Percentiles rank a stretch among this genome's conserved stretches.
phyloP scores from a whole-genome alignment of 2,797 vertebrate genomes.

The Rhinoraja longicauda region DNA sequence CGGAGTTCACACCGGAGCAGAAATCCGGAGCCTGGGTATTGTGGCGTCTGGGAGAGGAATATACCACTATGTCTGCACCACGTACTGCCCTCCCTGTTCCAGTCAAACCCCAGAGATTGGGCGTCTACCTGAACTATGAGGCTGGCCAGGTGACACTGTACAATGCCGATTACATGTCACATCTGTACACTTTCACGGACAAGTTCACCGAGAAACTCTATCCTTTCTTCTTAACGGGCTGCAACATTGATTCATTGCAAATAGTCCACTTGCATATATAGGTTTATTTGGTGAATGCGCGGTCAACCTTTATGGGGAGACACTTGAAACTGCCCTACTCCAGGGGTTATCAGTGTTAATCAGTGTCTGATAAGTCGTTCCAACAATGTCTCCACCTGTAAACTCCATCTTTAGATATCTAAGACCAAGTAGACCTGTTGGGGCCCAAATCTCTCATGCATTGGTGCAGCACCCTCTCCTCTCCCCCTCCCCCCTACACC shows the following conservation, averaged over 20 bases:
- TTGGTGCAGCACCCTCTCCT: no score
- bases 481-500: no score
- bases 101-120: not conserved
- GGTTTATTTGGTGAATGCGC: not conserved
- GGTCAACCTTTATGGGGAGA: no score
- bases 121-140: not conserved
- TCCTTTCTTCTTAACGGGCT: not conserved
- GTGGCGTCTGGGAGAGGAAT: constrained; percentile 40
- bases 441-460: no score
- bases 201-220: not conserved
- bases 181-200: constrained; percentile 3
- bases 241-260: not conserved
- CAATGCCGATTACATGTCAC: not conserved
- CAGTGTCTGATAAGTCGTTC: no score
- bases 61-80: constrained; percentile 22
- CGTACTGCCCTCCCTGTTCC: constrained; percentile 37
- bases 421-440: no score
- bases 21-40: constrained; percentile 41
- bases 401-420: no score
- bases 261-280: not conserved
- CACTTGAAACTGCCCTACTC: no score
- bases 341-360: no score
- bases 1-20: constrained; percentile 39
- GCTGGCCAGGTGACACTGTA: constrained; percentile 7
- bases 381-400: no score